phyloP scores from a whole-genome alignment of 1,140 invertebrate genomes.

The Cyclargus thomasi region DNA sequence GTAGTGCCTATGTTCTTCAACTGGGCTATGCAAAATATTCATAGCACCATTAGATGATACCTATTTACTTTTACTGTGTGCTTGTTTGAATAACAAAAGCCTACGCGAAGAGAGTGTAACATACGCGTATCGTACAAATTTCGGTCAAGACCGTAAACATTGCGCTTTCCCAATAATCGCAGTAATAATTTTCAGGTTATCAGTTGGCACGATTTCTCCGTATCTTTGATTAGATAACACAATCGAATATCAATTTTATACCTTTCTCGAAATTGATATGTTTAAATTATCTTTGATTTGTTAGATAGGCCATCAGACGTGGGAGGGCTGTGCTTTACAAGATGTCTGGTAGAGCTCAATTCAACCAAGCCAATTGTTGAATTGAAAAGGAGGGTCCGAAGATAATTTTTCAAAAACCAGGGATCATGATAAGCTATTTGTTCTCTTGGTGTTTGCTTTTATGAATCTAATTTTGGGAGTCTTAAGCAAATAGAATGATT shows the following conservation, averaged over 20 bases:
- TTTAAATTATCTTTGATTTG: slow-evolving; percentile 7
- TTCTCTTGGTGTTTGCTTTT: no score
- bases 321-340: background rate
- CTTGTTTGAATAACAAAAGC: no score
- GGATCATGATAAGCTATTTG: no score
- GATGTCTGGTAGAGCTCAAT: background rate
- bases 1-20: no score
- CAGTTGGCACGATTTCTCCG: background rate
- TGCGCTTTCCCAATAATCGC: background rate
- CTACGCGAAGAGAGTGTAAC: background rate
- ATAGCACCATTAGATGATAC: no score
- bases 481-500: no score
- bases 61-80: no score
- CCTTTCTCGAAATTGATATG: background rate
- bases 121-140: background rate
- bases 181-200: slow-evolving; percentile 10
- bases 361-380: background rate
- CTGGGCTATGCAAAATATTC: no score
- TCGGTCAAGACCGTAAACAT: slow-evolving; percentile 6
- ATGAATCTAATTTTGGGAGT: no score
- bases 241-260: slow-evolving; percentile 2
- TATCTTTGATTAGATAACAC: slow-evolving; percentile 12
- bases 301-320: background rate
- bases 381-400: no score
- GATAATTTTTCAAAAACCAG: no score